Evolutionary conservation across 2,797 vertebrate species (phyloP).

Genomic region (Lacerta viridis): DNA sequence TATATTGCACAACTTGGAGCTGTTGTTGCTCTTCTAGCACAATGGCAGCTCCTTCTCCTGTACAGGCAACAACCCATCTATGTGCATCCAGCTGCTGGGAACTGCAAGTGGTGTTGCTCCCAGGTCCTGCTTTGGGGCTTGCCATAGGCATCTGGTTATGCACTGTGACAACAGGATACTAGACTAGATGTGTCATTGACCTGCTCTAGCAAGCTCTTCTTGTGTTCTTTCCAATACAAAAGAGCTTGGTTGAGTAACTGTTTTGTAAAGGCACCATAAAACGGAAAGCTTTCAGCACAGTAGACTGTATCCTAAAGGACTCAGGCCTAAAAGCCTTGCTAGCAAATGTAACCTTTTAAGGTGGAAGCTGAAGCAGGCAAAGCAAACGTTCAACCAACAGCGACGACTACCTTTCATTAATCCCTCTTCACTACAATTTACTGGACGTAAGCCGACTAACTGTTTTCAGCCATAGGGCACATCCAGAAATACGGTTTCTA

Average conservation of each 20-base stretch:
- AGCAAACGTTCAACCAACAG: conserved; percentile 40
- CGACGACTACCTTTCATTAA: conserved; percentile 53
- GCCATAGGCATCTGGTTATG: too few relatives aligned
- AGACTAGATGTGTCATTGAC: too few relatives aligned
- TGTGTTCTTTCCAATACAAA: not conserved
- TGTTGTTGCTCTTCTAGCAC: not conserved
- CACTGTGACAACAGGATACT: too few relatives aligned
- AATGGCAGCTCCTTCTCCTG: not conserved
- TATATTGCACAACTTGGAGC: not conserved
- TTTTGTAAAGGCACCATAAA: conserved; percentile 26
- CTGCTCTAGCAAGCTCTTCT: too few relatives aligned
- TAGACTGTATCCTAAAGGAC: conserved; percentile 51
- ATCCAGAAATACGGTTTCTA: conserved; percentile 8
- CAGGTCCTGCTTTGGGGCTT: not conserved
- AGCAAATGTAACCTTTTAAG: conserved; percentile 69
- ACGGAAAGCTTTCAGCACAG: conserved; percentile 10
- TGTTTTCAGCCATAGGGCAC: not conserved
- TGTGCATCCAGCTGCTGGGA: too few relatives aligned
- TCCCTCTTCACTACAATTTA: conserved; percentile 17
- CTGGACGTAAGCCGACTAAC: conserved; percentile 37
- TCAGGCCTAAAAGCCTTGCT: conserved; percentile 39
- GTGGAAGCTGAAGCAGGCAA: conserved; percentile 42
- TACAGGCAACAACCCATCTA: not conserved
- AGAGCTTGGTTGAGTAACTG: conserved; percentile 3
- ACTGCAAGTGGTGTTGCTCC: too few relatives aligned